Conservation (phyloP, 2,888 invertebrate species). For the Camptogramma bilineatum region DNA sequence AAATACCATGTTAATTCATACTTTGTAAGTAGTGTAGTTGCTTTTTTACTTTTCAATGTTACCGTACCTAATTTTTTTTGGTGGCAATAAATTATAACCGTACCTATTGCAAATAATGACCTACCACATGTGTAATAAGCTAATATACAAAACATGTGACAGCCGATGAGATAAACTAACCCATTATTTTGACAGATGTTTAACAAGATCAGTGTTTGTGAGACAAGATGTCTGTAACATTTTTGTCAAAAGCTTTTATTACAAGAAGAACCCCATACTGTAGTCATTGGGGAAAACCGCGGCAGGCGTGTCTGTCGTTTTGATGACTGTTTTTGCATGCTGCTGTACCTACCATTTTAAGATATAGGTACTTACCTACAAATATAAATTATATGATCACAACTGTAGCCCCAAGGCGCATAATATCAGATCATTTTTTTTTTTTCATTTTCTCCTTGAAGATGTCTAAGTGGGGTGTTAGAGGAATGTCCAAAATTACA, state of each 20-base stretch:
- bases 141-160: not conserved
- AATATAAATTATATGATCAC: not conserved
- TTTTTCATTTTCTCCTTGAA: too few species aligned
- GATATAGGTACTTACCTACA: not conserved
- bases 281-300: too few species aligned
- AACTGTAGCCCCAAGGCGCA: too few species aligned
- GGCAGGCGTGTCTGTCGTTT: constrained; percentile 36
- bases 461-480: too few species aligned
- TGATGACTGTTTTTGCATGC: constrained; percentile 3
- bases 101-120: too few species aligned
- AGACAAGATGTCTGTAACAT: not conserved
- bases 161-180: not conserved
- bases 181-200: not conserved
- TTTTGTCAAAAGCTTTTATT: not conserved
- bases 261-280: too few species aligned
- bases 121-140: not conserved
- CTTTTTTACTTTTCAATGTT: too few species aligned
- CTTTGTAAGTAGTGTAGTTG: too few species aligned
- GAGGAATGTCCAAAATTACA: too few species aligned
- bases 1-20: not conserved
- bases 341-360: not conserved
- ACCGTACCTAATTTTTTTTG: not conserved
- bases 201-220: not conserved
- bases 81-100: too few species aligned
- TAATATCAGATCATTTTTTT: too few species aligned